Evolutionary conservation across 2,113 vertebrate genomes (phyloP).

Genomic region (Poeciliopsis turrubarensis): DNA sequence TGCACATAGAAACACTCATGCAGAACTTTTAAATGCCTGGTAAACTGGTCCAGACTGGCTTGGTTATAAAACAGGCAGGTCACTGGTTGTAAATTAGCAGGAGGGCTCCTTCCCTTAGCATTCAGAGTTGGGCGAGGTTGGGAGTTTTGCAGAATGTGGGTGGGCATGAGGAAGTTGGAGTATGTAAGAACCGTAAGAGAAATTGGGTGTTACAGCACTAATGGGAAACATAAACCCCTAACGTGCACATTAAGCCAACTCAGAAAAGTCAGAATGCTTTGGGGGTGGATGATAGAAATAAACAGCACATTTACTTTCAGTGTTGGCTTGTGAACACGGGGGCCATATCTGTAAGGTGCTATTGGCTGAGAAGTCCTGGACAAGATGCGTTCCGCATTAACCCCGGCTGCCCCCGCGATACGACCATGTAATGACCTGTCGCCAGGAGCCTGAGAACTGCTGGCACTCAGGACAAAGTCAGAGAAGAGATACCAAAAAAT

Average conservation of each 20-base stretch:
- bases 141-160: conserved; percentile 43
- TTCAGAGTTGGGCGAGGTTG: conserved; percentile 2
- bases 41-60: conserved; percentile 61
- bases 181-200: conserved; percentile 9
- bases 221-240: conserved; percentile 19
- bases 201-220: neutral
- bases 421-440: conserved; percentile 67
- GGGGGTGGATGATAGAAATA: conserved; percentile 1
- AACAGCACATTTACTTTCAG: neutral
- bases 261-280: neutral
- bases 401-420: conserved; percentile 37
- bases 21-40: conserved; percentile 36
- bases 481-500: conserved; percentile 10
- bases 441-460: conserved; percentile 68
- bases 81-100: conserved; percentile 57
- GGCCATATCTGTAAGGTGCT: conserved; percentile 7
- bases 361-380: conserved; percentile 26
- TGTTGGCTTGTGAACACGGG: neutral
- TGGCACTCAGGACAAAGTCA: conserved; percentile 1
- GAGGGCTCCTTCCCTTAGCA: conserved; percentile 19
- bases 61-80: conserved; percentile 53
- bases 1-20: conserved; percentile 15
- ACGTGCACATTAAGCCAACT: conserved; percentile 3
- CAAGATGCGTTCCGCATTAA: conserved; percentile 68
- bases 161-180: conserved; percentile 35